Base-by-base conservation (phyloP, 2,113 vertebrate genomes). In the Carettochelys insculpta region DNA sequence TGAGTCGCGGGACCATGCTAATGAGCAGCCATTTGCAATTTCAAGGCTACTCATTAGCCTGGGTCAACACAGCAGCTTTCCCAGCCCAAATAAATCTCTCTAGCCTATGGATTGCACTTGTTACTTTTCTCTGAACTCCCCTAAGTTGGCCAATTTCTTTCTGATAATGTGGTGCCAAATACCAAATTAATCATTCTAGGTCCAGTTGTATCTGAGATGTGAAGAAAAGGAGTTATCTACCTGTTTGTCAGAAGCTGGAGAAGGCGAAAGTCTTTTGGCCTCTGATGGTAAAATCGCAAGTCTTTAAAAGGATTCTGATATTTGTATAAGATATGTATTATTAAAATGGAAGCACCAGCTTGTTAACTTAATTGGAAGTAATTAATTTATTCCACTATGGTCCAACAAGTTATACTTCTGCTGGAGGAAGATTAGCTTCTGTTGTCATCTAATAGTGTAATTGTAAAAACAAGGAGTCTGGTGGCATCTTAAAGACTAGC, bases 101-200 rank as follows among this genome's bases (percentile, higher is more conserved):
- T 51, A 25, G 3, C 53, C 84, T 4, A 0, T 0, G 58, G 53
- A 27, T 48, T 68, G 24, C 86, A 53, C 0, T 0, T 48, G 7
- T 76, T 58, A 1, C 2, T 29, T 38, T 14, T 89, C 58, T 83
- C 29, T 31, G 14, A 90, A 51, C 81, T 91, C 8, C 34, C 13
- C 3, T 22, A 71, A 47, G 11, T 82, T 13, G 17, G 75, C 24
- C 14, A 41, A 0, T 51, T 29, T 5, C 31, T 12, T 51, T 86
- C 5, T 43, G 38, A 24, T 13, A 54, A 29, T 54, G 8, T 79
- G 24, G 10, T 79, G 34, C n/a, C 0, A 3, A 5, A 73, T 51
- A 10, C 29, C 13, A 58, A n/a, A 5, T 20, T 2, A 56, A 11
- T 3, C 31, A 3, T 61, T 45, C 12, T 7, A 27, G 6, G 29